Evolutionary conservation across 2,888 invertebrate genomes (phyloP), one percentile per base, ranked within the genome.

Genomic region (Mystacides longicornis): DNA sequence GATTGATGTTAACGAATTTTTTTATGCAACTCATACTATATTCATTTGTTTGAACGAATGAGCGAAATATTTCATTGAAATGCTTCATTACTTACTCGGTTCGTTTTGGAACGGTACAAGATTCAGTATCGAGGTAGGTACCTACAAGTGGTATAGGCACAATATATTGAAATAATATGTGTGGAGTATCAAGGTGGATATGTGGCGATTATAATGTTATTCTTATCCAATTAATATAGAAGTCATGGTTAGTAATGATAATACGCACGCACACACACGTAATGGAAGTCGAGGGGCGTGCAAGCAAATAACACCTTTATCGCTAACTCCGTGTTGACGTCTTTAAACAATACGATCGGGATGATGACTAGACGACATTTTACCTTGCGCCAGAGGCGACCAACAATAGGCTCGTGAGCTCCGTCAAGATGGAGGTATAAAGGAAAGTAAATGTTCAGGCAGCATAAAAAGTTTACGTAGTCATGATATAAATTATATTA

Each of bases 261-360:
- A 37, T 37, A 37, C n/a, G n/a, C n/a, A n/a, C 19, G 18, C 21
- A 4, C 18, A 1, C 16, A 2, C 22, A 49, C 18, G 49, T 49
- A 7, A 18, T 49, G 27, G 19, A 20, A 1, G 20, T 11, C 3
- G 37, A 14, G 37, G 37, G 37, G 52, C 20, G 45, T 52, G 45
- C 21, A 46, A 46, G 51, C 37, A 37, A 37, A 37, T 37, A 37
- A 37, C 37, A 37, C 37, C 37, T 37, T 37, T 37, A 37, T 37
- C 37, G 37, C 37, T 37, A 37, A 37, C 37, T 37, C 37, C 37
- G 37, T 37, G 37, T 37, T 37, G 37, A 37, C 37, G 37, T 37
- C 37, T 37, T 37, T 37, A 37, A 37, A 37, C 37, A 37, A 37
- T 37, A 37, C 37, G n/a, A n/a, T n/a, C 14, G 16, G 16, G 14